A percentile compares a stretch with the other conserved stretches of the same genome.
Conservation (phyloP, 2,888 invertebrate species). For the Oscheius sp. region DNA sequence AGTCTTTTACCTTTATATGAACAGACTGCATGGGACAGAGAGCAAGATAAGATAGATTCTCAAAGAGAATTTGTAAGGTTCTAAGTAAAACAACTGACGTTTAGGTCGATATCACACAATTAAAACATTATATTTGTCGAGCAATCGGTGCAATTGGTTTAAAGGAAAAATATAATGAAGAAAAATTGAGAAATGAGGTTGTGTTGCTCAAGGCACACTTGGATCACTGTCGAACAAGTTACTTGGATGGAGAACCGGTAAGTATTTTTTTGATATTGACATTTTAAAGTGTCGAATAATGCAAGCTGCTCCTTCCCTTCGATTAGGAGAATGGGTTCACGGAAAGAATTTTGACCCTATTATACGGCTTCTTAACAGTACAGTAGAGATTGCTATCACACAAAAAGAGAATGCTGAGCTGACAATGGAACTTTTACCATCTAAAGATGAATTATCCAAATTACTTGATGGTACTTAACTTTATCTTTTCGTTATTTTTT, state of each 20-base stretch:
- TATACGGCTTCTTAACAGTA: neutral
- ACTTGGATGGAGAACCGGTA: neutral
- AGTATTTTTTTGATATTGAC: neutral
- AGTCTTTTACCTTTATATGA: neutral
- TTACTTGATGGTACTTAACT: neutral
- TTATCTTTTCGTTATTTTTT: neutral
- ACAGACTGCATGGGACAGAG: neutral
- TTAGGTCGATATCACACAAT: constrained; percentile 11
- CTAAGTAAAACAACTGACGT: neutral
- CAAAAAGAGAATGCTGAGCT: constrained; percentile 3
- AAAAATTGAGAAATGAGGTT: neutral
- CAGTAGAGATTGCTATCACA: constrained; percentile 2
- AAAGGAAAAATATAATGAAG: neutral
- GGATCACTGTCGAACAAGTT: neutral
- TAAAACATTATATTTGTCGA: constrained; percentile 7
- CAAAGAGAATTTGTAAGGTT: constrained; percentile 19
- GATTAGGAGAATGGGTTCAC: constrained; percentile 10
- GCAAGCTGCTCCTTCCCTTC: constrained; percentile 5
- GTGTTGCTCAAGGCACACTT: constrained; percentile 1
- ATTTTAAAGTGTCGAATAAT: constrained; percentile 6
- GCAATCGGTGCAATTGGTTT: constrained; percentile 1
- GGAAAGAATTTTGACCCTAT: neutral
- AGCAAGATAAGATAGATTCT: neutral
- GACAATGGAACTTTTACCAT: neutral
- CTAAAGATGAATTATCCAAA: neutral